Base-by-base conservation (phyloP, 2,797 vertebrate species). In the Anomalospiza imberbis region DNA sequence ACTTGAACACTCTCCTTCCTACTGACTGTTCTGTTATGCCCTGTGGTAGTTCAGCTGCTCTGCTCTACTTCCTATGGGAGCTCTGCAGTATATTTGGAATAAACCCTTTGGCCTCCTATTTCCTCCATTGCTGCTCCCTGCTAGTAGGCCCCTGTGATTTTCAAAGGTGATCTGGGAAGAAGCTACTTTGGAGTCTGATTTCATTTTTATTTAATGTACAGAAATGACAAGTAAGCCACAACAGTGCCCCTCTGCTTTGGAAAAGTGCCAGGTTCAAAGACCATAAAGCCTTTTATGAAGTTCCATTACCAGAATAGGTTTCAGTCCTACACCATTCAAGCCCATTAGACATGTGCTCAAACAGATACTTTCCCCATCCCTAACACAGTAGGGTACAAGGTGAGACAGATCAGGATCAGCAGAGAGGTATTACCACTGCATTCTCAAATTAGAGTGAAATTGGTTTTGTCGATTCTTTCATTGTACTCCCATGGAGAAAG, bases 381-480 rank as follows among this genome's bases (percentile, higher is more conserved):
- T 86, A 83, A 29, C 70, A 88, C 75, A 91, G 53, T 32, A 75
- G 67, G 65, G 29, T 88, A 68, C 48, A 82, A 93, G 62, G 87
- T 85, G 54, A 92, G 68, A 62, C 65, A 55, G 71, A 91, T 82
- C 77, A 65, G 25, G 87, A 95, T 97, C 90, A 93, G 53, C 65
- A 51, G 47, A 94, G 42, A 92, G 21, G 6, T 84, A 91, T 89
- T 92, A 89, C 44, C 25, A 38, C 34, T 34, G 26, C 38, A 50
- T 60, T 94, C 86, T 94, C 75, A 88, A 89, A 96, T 92, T 85
- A 94, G 74, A 95, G 63, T 38, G 67, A 93, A 94, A 93, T 93
- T 91, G 72, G 55, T 79, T 96, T 88, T 29, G 57, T 75, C 1
- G 1, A 70, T 88, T 90, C 44, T 82, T 90, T 76, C 57, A 66